Percentiles rank a stretch among this genome's conserved stretches.
Evolutionary conservation across 2,797 vertebrate genomes (phyloP).

Genomic region (Petrocephalus sullivani): DNA sequence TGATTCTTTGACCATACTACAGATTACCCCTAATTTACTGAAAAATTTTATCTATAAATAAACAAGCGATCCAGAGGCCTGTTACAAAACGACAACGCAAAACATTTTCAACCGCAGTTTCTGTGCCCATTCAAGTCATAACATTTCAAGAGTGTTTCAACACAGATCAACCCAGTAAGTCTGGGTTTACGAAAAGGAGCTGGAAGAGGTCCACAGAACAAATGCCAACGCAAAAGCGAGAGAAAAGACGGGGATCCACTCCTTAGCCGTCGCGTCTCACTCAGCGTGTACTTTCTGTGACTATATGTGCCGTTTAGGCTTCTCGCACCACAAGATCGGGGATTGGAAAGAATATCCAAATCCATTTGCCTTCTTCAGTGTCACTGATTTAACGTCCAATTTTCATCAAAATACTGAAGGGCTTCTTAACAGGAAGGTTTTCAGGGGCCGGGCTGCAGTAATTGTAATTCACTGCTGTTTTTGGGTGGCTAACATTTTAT

Average conservation of each 20-base stretch:
- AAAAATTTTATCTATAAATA: neutral
- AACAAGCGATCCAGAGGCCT: neutral
- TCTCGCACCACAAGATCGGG: conserved; percentile 19
- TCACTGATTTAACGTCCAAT: conserved; percentile 5
- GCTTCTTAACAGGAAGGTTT: conserved; percentile 11
- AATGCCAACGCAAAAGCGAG: neutral
- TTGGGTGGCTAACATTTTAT: neutral
- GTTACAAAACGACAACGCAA: neutral
- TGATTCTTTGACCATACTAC: neutral
- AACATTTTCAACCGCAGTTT: neutral
- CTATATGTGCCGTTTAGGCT: conserved; percentile 1
- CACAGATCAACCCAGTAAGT: neutral
- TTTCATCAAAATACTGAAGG: conserved; percentile 15
- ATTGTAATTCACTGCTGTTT: conserved; percentile 6
- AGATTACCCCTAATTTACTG: neutral
- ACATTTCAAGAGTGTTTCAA: neutral
- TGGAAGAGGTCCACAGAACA: neutral
- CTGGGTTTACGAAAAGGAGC: neutral
- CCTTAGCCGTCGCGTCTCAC: neutral
- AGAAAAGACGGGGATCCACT: neutral
- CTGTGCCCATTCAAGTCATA: neutral
- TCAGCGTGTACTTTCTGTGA: conserved; percentile 17
- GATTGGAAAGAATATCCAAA: conserved; percentile 24
- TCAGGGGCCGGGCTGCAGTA: neutral
- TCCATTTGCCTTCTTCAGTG: conserved; percentile 20